Conservation (phyloP, 2,888 invertebrate genomes). For the Dryococelus australis region DNA sequence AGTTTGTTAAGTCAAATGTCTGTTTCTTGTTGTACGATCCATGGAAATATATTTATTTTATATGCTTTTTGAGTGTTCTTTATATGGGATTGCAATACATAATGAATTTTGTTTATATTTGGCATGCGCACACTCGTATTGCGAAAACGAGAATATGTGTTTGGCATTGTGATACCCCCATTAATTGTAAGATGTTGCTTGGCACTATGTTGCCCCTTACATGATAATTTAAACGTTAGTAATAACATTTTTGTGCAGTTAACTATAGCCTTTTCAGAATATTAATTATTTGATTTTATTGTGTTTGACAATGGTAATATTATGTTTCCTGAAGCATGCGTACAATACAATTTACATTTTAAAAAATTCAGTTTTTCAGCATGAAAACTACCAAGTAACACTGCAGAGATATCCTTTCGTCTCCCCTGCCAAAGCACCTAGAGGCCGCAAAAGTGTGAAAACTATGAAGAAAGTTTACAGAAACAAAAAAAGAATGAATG, state of each 20-base stretch:
- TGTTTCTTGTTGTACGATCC: too few species aligned
- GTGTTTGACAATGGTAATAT: too few species aligned
- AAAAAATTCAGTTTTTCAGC: neutral
- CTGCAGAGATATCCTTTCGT: neutral
- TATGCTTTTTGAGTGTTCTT: too few species aligned
- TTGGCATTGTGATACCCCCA: neutral
- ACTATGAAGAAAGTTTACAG: neutral
- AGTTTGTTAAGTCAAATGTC: too few species aligned
- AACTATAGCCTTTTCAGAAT: too few species aligned
- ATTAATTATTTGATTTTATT: too few species aligned
- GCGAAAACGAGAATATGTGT: neutral
- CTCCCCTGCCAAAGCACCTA: neutral
- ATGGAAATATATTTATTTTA: too few species aligned
- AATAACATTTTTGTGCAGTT: neutral
- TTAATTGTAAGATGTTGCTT: neutral
- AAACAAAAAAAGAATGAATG: neutral
- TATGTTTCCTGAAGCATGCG: too few species aligned
- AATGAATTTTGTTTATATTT: too few species aligned
- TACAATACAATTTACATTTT: too few species aligned
- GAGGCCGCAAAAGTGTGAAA: neutral
- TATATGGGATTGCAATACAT: too few species aligned
- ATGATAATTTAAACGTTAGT: neutral
- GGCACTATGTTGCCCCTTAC: neutral
- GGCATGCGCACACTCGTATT: too few species aligned
- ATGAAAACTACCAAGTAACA: neutral